Percentiles rank a stretch among this genome's conserved stretches.
Conservation (phyloP, 1,140 invertebrate genomes). For the Pseudomyrmex sp. region DNA sequence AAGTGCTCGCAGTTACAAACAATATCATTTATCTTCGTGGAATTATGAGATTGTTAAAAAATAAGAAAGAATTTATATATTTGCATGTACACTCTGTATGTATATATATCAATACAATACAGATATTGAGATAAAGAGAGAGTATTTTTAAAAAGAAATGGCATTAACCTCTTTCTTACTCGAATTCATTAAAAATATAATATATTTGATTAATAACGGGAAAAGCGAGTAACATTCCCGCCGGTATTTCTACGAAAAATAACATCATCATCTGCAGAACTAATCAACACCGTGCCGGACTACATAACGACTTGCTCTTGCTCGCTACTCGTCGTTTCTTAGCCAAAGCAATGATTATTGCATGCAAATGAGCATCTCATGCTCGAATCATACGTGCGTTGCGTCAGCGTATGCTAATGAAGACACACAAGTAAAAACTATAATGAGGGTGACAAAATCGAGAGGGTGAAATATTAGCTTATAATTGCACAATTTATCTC, state of each 20-base stretch:
- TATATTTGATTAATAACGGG: background rate
- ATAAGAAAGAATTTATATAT: background rate
- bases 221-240: slow-evolving; percentile 31
- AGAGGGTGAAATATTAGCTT: slow-evolving; percentile 9
- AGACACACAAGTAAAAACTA: background rate
- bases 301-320: slow-evolving; percentile 50
- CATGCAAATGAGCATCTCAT: slow-evolving; percentile 73
- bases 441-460: slow-evolving; percentile 12
- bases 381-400: slow-evolving; percentile 51
- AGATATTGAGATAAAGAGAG: background rate
- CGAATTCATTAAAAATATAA: background rate
- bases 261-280: slow-evolving; percentile 58
- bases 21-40: slow-evolving; percentile 36
- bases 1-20: slow-evolving; percentile 26
- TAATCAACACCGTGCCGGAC: slow-evolving; percentile 55
- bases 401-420: slow-evolving; percentile 62
- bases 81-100: background rate
- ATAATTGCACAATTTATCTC: slow-evolving; percentile 31
- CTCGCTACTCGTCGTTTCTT: slow-evolving; percentile 49
- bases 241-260: slow-evolving; percentile 57
- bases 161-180: background rate
- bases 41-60: slow-evolving; percentile 16
- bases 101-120: background rate
- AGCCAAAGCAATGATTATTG: slow-evolving; percentile 74
- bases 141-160: background rate